A percentile compares a stretch with the other conserved stretches of the same genome.
Evolutionary conservation across 2,113 vertebrate genomes (phyloP).

Genomic region (Thamnaconus septentrionalis): DNA sequence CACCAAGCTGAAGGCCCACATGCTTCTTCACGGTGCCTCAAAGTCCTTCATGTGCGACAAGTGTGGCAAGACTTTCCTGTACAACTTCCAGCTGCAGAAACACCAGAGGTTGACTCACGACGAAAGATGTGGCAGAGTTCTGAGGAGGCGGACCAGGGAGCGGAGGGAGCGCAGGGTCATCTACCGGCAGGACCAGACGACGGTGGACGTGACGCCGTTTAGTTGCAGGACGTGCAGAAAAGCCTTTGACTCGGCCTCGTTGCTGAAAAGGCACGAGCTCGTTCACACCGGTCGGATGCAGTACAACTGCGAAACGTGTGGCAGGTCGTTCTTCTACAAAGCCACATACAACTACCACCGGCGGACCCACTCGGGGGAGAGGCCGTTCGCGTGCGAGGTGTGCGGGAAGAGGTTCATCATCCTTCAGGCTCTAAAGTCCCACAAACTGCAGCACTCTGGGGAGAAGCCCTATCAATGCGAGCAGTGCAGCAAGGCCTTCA

Average conservation of each 20-base stretch:
- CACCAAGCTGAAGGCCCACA: constrained; percentile 70
- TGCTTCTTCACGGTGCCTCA: constrained; percentile 65
- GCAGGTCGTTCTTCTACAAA: constrained; percentile 68
- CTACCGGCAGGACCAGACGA: constrained; percentile 51
- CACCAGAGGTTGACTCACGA: constrained; percentile 50
- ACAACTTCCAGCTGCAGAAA: constrained; percentile 71
- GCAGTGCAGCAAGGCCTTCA: constrained; percentile 62
- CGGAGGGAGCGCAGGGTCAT: constrained; percentile 47
- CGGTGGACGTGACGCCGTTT: constrained; percentile 53
- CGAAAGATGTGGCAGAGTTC: neutral
- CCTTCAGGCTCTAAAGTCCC: constrained; percentile 62
- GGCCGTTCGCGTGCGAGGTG: constrained; percentile 59
- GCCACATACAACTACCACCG: constrained; percentile 66
- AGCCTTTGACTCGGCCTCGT: constrained; percentile 33
- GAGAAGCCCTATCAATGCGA: constrained; percentile 64
- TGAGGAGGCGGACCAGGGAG: neutral
- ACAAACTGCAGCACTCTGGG: constrained; percentile 66
- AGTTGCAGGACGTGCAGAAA: constrained; percentile 67
- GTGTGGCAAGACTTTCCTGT: constrained; percentile 73
- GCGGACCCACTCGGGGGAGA: constrained; percentile 65
- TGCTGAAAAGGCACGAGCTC: constrained; percentile 60
- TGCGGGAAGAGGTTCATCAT: constrained; percentile 67
- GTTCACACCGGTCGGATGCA: constrained; percentile 41
- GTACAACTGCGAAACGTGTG: constrained; percentile 54
- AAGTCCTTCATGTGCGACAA: constrained; percentile 77